Evolutionary conservation across 1,140 invertebrate genomes (phyloP).

Genomic region (Cardiocondyla obscurior): DNA sequence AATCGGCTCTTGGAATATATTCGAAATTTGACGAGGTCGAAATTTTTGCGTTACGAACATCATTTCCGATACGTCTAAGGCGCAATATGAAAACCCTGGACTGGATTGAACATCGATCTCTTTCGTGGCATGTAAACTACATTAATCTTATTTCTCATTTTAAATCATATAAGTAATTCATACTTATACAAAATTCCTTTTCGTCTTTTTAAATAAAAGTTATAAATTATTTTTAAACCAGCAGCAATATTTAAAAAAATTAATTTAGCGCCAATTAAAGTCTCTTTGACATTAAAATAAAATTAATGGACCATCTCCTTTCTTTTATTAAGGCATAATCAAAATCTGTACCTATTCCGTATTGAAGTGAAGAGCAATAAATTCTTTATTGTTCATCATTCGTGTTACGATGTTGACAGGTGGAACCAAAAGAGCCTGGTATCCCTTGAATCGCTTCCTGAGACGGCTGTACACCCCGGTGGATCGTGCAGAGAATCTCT

Average conservation of each 20-base stretch:
- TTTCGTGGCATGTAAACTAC: background rate
- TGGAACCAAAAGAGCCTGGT: conserved; percentile 80
- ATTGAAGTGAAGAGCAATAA: background rate
- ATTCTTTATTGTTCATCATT: background rate
- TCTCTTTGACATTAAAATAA: too few species aligned
- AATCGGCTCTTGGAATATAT: background rate
- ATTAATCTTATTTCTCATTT: background rate
- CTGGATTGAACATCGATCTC: background rate
- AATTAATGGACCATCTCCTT: background rate
- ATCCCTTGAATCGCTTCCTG: conserved; percentile 82
- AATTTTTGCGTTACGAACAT: background rate
- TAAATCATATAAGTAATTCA: too few species aligned
- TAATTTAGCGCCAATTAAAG: too few species aligned
- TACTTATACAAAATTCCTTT: background rate
- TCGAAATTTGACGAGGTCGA: background rate
- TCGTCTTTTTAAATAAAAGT: background rate
- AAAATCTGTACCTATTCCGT: background rate
- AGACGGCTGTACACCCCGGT: conserved; percentile 85
- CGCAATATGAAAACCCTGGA: background rate
- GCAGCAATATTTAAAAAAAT: too few species aligned
- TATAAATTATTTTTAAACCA: background rate
- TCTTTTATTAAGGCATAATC: background rate
- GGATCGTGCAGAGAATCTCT: conserved; percentile 86
- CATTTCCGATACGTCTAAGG: background rate
- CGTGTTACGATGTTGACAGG: conserved; percentile 74